phyloP scores from a whole-genome alignment of 2,113 vertebrate genomes.

The Casuarius casuarius region DNA sequence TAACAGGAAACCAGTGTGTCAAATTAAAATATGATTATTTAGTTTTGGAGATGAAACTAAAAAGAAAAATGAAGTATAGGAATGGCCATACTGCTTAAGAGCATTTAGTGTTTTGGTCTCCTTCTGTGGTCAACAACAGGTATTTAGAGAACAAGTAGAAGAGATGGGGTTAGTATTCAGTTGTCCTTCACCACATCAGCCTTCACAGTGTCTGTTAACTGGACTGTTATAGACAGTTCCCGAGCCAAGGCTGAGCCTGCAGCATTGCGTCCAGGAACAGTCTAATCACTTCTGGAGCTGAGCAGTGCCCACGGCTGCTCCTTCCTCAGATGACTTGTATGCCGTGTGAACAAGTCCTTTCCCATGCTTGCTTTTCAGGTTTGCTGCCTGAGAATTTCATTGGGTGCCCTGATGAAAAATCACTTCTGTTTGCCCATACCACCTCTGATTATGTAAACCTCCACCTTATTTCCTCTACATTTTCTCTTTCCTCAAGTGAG shows the following conservation, averaged over 20 bases:
- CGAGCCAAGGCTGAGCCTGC: background rate
- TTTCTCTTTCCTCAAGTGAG: background rate
- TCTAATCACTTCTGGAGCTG: background rate
- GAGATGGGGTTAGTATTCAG: background rate
- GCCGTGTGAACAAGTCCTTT: background rate
- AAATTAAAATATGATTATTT: background rate
- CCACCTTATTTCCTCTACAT: accelerated
- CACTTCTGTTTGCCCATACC: background rate
- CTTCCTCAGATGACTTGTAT: background rate
- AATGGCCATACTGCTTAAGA: background rate
- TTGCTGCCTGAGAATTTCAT: background rate
- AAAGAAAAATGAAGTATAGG: background rate
- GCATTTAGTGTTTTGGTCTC: background rate
- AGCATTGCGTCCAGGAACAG: background rate
- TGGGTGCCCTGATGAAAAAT: background rate
- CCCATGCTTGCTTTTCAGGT: background rate
- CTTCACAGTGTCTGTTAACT: background rate
- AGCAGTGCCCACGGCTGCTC: no score
- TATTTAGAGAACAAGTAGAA: background rate
- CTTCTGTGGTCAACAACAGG: background rate
- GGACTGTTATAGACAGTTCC: background rate
- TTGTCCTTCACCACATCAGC: background rate
- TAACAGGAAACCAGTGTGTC: background rate
- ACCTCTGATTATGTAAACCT: background rate
- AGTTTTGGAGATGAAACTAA: background rate